phyloP scores from a whole-genome alignment of 2,888 invertebrate genomes.

The Nomada hirtipes region DNA sequence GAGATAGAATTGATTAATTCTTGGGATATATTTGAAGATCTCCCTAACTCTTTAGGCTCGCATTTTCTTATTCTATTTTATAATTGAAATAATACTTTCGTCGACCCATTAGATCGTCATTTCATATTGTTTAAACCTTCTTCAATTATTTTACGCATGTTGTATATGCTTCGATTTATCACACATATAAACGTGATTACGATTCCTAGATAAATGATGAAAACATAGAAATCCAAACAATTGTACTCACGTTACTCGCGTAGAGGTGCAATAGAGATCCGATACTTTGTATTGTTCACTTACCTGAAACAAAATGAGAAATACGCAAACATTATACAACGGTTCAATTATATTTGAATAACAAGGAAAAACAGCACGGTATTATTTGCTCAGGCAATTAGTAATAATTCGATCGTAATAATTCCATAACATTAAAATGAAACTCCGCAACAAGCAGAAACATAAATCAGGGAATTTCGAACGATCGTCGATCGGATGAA shows the following conservation, averaged over 20 bases:
- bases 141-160: too few species aligned
- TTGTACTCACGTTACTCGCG: constrained; percentile 2
- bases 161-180: too few species aligned
- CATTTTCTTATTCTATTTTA: too few species aligned
- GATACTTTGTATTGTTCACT: neutral
- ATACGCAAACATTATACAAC: neutral
- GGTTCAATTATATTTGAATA: neutral
- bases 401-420: too few species aligned
- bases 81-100: too few species aligned
- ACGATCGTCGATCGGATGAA: neutral
- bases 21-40: too few species aligned
- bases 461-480: neutral
- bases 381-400: neutral
- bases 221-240: neutral
- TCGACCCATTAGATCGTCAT: too few species aligned
- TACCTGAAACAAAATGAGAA: constrained; percentile 40
- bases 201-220: neutral
- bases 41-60: too few species aligned
- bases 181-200: neutral
- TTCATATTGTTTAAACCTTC: too few species aligned
- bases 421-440: neutral
- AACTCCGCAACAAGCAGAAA: neutral
- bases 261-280: too few species aligned
- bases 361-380: neutral
- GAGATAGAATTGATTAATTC: too few species aligned